Conservation (phyloP, 2,888 invertebrate genomes). For the Micoletzkya japonica region DNA sequence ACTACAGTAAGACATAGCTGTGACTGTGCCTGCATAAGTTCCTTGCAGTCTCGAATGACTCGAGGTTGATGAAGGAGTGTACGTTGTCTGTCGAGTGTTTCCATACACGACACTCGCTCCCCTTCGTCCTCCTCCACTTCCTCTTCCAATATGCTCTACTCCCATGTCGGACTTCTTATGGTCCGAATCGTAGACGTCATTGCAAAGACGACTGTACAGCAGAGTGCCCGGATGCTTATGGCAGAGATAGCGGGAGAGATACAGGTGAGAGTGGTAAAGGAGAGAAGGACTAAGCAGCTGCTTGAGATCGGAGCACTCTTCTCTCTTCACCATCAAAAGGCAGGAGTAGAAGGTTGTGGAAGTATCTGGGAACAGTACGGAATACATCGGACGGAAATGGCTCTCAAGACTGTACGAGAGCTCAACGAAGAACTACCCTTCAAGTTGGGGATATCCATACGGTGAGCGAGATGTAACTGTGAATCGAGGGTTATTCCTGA, state of each 20-base stretch:
- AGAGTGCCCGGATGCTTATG: slow-evolving; percentile 60
- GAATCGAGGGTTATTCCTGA: not conserved
- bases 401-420: slow-evolving; percentile 49
- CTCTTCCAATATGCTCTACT: slow-evolving; percentile 46
- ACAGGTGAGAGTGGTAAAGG: slow-evolving; percentile 41
- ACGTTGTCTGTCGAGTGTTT: too few relatives aligned
- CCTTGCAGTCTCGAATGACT: too few relatives aligned
- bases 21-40: too few relatives aligned
- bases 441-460: slow-evolving; percentile 69
- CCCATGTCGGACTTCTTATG: slow-evolving; percentile 61
- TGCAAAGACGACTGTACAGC: slow-evolving; percentile 61
- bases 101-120: too few relatives aligned
- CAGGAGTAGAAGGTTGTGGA: slow-evolving; percentile 69
- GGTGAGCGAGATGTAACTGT: too few relatives aligned
- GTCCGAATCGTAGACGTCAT: slow-evolving; percentile 61
- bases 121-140: not conserved
- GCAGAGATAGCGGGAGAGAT: slow-evolving; percentile 62
- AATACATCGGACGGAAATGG: slow-evolving; percentile 72
- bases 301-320: slow-evolving; percentile 62
- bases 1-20: too few relatives aligned
- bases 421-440: slow-evolving; percentile 72
- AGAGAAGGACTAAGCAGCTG: not conserved
- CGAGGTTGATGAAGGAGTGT: too few relatives aligned
- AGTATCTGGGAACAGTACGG: slow-evolving; percentile 77
- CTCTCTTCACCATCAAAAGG: slow-evolving; percentile 61